phyloP scores from a whole-genome alignment of 1,140 invertebrate genomes.

The Eubasilissa regina region DNA sequence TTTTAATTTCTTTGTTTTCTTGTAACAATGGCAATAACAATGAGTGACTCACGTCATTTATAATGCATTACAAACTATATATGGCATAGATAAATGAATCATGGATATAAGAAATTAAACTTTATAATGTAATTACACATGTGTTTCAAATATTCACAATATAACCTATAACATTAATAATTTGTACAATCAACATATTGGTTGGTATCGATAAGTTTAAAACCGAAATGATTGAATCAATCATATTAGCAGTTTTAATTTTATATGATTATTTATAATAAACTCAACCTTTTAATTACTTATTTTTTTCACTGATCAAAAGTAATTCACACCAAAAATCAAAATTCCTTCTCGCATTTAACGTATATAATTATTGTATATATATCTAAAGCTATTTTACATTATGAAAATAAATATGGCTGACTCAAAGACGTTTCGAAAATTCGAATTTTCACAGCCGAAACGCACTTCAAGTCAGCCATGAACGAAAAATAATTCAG shows the following conservation, averaged over 20 bases:
- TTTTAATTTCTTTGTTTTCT: slow-evolving; percentile 5
- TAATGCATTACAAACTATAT: slow-evolving; percentile 58
- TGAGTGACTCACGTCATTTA: slow-evolving; percentile 54
- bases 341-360: slow-evolving; percentile 2
- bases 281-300: neutral
- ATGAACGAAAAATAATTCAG: slow-evolving; percentile 16
- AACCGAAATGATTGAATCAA: slow-evolving; percentile 35
- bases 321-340: neutral
- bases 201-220: slow-evolving; percentile 1
- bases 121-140: slow-evolving; percentile 53
- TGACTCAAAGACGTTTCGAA: slow-evolving; percentile 40
- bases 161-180: slow-evolving; percentile 58
- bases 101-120: slow-evolving; percentile 55
- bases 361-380: neutral
- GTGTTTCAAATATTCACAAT: slow-evolving; percentile 55
- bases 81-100: slow-evolving; percentile 61
- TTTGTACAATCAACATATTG: slow-evolving; percentile 60
- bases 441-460: slow-evolving; percentile 18
- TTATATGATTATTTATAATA: neutral
- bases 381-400: slow-evolving; percentile 18
- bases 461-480: slow-evolving; percentile 38
- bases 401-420: slow-evolving; percentile 30
- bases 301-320: neutral
- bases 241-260: slow-evolving; percentile 11
- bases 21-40: slow-evolving; percentile 43